A percentile compares a stretch with the other conserved stretches of the same genome.
Evolutionary conservation across 2,797 vertebrate species (phyloP).

Genomic region (Rachycentron canadum): DNA sequence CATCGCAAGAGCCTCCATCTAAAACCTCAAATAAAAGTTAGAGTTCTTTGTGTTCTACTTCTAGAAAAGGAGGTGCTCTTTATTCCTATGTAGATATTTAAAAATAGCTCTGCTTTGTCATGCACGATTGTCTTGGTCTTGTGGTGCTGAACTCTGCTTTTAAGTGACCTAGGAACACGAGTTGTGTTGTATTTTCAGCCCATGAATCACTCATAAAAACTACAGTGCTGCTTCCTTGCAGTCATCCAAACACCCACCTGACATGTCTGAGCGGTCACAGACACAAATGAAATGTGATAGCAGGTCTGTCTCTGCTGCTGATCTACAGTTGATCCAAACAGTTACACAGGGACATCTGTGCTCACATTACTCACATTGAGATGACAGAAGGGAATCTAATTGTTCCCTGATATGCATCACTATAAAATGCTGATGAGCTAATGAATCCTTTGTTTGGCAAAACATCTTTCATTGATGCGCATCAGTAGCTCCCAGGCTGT

Average conservation of each 20-base stretch:
- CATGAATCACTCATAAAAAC: constrained; percentile 41
- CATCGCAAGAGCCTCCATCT: constrained; percentile 24
- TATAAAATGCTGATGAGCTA: constrained; percentile 37
- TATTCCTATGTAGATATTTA: constrained; percentile 31
- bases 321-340: constrained; percentile 5
- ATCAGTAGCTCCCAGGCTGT: constrained; percentile 9
- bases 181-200: constrained; percentile 31
- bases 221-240: constrained; percentile 40
- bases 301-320: constrained; percentile 28
- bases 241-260: constrained; percentile 39
- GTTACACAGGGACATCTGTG: constrained; percentile 23
- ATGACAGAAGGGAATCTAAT: constrained; percentile 21
- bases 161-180: constrained; percentile 24
- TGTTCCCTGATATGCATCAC: constrained; percentile 40
- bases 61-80: constrained; percentile 11
- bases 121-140: constrained; percentile 42
- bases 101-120: constrained; percentile 70
- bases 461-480: constrained; percentile 1
- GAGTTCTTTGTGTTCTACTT: constrained; percentile 50
- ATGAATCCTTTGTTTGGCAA: constrained; percentile 24
- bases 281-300: constrained; percentile 50
- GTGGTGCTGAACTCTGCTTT: constrained; percentile 17
- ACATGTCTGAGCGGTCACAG: constrained; percentile 18
- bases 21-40: constrained; percentile 39
- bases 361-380: constrained; percentile 33